Base-by-base conservation (phyloP, 2,888 invertebrate genomes). In the Stenotaenia linearis region DNA sequence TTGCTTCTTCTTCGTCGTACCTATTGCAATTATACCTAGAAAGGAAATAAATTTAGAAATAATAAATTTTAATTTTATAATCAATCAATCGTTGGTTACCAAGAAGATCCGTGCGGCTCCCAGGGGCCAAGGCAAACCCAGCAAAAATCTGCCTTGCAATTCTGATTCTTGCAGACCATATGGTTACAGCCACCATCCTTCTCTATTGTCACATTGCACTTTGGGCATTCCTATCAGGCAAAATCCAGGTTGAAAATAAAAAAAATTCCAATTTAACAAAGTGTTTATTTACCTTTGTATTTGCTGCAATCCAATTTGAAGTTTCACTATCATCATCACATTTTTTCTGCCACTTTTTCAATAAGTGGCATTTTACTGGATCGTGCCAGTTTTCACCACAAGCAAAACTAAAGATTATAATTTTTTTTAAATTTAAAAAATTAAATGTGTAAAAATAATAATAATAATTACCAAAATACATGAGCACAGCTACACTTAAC, bases 321-420 rank as follows among this genome's bases (percentile, higher is more conserved):
- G 98, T 98, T 88, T 98, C 98, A 5, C 96, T 96, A 88, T 99
- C 98, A 86, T 99, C 98, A 87, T 97, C 97, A 88, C 98, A 98
- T 88, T 99, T 98, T 88, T 97, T 98, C 83, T 97, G 95, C 98
- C 98, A 99, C 87, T 94, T 94, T 85, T 91, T 92, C 23, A 99
- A 90, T 86, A 97, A 90, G 82, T 92, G 91, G 88, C 99, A 99
- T 84, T 94, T 93, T 69, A 98, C 97, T 30, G 98, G 98, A 86
- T 99, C 98, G 88, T 99, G 99, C 97, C 97, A 97, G 88, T 95
- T 94, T 88, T 96, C 96, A 25, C 96, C 96, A 88, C 98, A 98
- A 78, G 93, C 91, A 89, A 97, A 98, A 88, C 87, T 87, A 80
- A n/a, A 83, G 80, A 30, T 61, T 4, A 30, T 15, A 30, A 75